Evolutionary conservation across 92 coral and sea anemone genomes (phyloP), one percentile per base, ranked within the genome.

Genomic region (Metridium senile): DNA sequence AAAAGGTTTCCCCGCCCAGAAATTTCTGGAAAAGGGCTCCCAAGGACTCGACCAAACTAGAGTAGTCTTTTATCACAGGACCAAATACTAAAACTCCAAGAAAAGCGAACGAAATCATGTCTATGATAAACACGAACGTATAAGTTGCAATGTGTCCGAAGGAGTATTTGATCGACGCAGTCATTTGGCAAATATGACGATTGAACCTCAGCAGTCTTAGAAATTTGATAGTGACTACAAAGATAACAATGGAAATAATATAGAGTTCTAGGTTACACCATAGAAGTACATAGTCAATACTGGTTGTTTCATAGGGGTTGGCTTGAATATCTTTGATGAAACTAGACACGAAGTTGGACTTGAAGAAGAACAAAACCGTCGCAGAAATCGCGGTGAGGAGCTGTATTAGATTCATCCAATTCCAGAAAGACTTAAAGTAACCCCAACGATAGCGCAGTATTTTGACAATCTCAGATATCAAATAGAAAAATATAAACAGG

Each of bases 381-480:
- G 97, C 88, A 39, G 81, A 58, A 26, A 75, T 78, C n/a, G 93
- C 87, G 32, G 85, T 72, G 21, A 94, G 34, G 0, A 92, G 77
- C 56, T 89, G 98, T 11, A 94, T 62, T n/a, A 89, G 29, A 68
- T 94, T 87, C 86, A 89, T 79, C 98, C 98, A 94, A 86, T 89
- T 94, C 98, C 98, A 94, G 78, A 94, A 94, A 27, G 85, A 74
- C 25, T 80, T 58, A 35, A 94, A 94, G 81, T 92, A 94, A 1
- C 82, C 58, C 31, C 97, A 92, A 22, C 88, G 63, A 26, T 80
- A 77, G 53, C 81, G 86, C 61, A 86, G 63, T 32, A 94, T 72
- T 58, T 89, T 89, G 51, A 82, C 88, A 26, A 80, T 45, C 66
- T 92, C 98, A 59, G 87, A 43, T 7, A 83, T 71, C 43, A 94